phyloP scores from a whole-genome alignment of 2,113 vertebrate genomes.

The Phaethornis superciliosus region DNA sequence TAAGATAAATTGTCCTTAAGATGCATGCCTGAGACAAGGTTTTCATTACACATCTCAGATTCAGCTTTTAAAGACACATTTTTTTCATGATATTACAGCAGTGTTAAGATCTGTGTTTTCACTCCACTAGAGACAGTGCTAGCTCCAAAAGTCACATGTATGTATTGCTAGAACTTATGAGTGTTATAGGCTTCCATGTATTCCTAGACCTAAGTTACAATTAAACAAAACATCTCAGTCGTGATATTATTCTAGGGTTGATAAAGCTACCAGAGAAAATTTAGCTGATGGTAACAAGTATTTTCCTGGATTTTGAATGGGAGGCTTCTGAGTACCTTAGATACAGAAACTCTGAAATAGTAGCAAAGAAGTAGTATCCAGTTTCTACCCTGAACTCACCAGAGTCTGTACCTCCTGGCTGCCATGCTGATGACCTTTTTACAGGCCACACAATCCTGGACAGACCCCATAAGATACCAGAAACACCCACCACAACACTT shows the following conservation, averaged over 20 bases:
- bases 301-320: constrained; percentile 3
- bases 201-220: neutral
- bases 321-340: neutral
- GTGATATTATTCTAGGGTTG: neutral
- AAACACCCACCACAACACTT: neutral
- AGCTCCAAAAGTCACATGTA: neutral
- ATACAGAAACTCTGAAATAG: neutral
- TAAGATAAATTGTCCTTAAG: neutral
- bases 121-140: neutral
- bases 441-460: neutral
- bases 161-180: neutral
- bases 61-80: neutral
- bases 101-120: neutral
- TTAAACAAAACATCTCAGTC: neutral
- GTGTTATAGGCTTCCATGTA: neutral
- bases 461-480: neutral
- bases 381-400: neutral
- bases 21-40: neutral
- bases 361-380: neutral
- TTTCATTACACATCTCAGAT: neutral
- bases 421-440: rapidly evolving
- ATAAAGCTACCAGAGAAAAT: neutral
- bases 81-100: neutral
- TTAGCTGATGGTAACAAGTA: neutral
- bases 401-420: neutral